Base-by-base conservation (phyloP, 2,888 invertebrate species). In the Asteroscopus sphinx region DNA sequence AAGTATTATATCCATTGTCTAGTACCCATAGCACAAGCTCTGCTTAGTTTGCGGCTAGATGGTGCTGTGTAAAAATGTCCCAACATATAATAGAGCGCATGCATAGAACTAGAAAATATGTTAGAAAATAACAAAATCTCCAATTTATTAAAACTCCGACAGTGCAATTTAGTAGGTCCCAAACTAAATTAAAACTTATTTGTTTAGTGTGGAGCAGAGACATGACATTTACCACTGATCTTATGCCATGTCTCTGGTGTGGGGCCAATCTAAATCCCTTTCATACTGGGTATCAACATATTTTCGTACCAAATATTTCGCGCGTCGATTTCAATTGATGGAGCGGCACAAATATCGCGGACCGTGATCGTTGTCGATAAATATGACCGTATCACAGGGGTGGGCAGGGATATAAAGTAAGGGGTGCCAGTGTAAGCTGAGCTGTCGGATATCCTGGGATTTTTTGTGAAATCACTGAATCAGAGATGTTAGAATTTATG, bases 291-390 rank as follows among this genome's bases (percentile, higher is more conserved):
- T 33, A 36, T 28, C 35, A 30, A 45, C 32, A 46, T 46, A 68
- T 68, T 62, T 52, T 33, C 12, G 28, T 26, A 40, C 4, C 56
- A 6, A 69, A 55, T 32, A 53, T 35, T 56, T 48, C 55, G 21
- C 46, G 53, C 45, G 46, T 42, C 56, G 56, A 76, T 68, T 47
- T 28, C 54, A 57, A 54, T 71, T 48, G 47, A 45, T 57, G 49
- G 42, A 52, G 55, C 35, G 26, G 48, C 15, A 42, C 52, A 57
- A 63, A 55, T 69, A 69, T 16, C 30, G 33, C n/a, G 33, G 28
- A 48, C 36, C 47, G 30, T 35, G 41, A 47, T 36, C 53, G 32
- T 36, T 49, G 41, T 36, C 71, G 51, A 66, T 66, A 66, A 66
- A 71, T 66, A 71, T 66, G 32, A 36, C 26, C 13, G 35, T 39